Evolutionary conservation across 1,140 invertebrate species (phyloP).

Genomic region (Papilio polyxenes): DNA sequence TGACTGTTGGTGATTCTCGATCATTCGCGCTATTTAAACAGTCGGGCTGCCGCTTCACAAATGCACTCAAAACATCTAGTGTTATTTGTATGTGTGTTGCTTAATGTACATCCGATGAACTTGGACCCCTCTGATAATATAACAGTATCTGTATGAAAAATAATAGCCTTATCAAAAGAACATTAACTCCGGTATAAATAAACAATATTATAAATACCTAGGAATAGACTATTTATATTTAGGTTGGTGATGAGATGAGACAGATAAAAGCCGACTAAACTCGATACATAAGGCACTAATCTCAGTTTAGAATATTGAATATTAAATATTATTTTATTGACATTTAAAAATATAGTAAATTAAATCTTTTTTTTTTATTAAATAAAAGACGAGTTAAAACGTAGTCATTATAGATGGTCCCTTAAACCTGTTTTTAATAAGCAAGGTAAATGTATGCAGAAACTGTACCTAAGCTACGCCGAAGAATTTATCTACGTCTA

Average conservation of each 20-base stretch:
- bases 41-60: conserved; percentile 43
- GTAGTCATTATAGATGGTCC: conserved; percentile 16
- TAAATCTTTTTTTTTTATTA: neutral
- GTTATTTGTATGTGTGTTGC: conserved; percentile 58
- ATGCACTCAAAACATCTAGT: conserved; percentile 54
- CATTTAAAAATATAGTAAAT: too few relatives aligned
- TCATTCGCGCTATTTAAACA: conserved; percentile 61
- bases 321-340: too few relatives aligned
- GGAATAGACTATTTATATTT: neutral
- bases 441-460: conserved; percentile 30
- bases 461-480: conserved; percentile 20
- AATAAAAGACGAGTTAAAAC: neutral
- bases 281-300: neutral
- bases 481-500: conserved; percentile 33
- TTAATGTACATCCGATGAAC: conserved; percentile 57
- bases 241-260: neutral
- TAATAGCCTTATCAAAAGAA: conserved; percentile 57
- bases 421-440: neutral
- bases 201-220: conserved; percentile 5
- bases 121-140: conserved; percentile 66
- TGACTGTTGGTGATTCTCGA: conserved; percentile 53
- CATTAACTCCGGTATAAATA: conserved; percentile 16
- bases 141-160: conserved; percentile 59
- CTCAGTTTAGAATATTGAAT: too few relatives aligned
- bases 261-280: neutral